Base-by-base conservation (phyloP, 2,113 vertebrate genomes). In the Xerus inauris region DNA sequence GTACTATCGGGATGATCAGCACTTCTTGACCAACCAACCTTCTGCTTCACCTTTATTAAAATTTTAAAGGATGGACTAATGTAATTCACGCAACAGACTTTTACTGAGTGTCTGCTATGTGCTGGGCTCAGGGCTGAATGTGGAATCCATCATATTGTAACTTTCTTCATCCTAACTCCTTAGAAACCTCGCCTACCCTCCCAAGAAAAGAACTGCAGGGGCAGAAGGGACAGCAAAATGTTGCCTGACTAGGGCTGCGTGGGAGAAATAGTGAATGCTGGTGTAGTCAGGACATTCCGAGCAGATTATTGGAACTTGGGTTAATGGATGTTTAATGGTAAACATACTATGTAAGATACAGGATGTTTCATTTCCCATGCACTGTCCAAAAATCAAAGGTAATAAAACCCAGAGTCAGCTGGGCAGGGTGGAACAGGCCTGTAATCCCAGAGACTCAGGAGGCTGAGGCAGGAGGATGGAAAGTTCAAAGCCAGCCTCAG, bases 11-110 rank as follows among this genome's bases (percentile, higher is more conserved):
- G 5, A 64, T 13, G 0, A 89, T 22, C 28, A 71, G 38, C 40
- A 77, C 9, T n/a, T 84, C 42, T 84, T 49, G 57, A 95, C 45
- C 64, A 69, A 79, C 28, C 45, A 85, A 35, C 40, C 38, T 6
- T 89, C 65, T 81, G 51, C 26, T 67, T 16, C 45, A n/a, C 28
- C 8, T 69, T 91, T 85, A 96, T 92, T 96, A 95, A 97, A 96
- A 95, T 91, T 49, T 97, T 88, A 82, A 96, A 38, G 42, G 79
- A 13, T 0, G 2, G 49, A 26, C 57, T 20, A 8, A 26, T 85
- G 47, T 83, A 71, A 59, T 94, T 95, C 59, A 92, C 54, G 95
- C 72, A 62, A 45, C 40, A 84, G 42, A 71, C 69, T 28, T 91
- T 92, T 85, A 69, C 47, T 92, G 92, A 19, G n/a, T 83, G 42